phyloP scores from a whole-genome alignment of 2,113 vertebrate genomes.

The Lichenostomus cassidix region DNA sequence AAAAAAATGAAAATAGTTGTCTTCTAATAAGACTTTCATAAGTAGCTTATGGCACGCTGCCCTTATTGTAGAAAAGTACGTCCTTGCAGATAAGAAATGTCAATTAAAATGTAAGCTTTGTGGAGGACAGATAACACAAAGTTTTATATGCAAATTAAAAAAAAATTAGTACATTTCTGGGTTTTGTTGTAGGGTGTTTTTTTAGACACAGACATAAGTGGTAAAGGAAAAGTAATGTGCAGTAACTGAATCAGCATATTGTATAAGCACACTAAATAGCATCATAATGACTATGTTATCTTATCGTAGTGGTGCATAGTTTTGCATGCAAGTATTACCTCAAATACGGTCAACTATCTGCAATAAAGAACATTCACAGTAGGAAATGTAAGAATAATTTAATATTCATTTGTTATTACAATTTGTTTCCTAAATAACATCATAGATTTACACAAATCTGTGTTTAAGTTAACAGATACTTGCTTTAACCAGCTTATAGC shows the following conservation, averaged over 20 bases:
- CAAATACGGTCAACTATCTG: background rate
- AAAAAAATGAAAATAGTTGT: background rate
- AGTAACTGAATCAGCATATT: slow-evolving; percentile 13
- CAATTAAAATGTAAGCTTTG: slow-evolving; percentile 39
- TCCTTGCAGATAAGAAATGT: slow-evolving; percentile 49
- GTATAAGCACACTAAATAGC: background rate
- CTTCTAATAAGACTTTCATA: background rate
- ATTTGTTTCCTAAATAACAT: background rate
- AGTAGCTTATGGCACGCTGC: slow-evolving; percentile 9
- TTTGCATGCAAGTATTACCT: slow-evolving; percentile 9
- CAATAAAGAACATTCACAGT: background rate
- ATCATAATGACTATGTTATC: slow-evolving; percentile 2
- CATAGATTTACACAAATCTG: background rate
- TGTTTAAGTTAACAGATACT: background rate
- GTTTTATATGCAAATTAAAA: background rate
- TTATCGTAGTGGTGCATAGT: slow-evolving; percentile 1
- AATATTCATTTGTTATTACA: background rate
- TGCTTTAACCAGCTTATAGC: background rate
- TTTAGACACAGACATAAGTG: background rate
- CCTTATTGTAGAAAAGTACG: background rate
- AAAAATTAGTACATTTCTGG: background rate
- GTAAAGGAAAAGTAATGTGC: background rate
- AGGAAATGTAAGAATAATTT: background rate
- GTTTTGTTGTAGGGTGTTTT: background rate
- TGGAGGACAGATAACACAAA: background rate